Base-by-base conservation (phyloP, 2,888 invertebrate genomes). In the Archaeoteleia sp. region DNA sequence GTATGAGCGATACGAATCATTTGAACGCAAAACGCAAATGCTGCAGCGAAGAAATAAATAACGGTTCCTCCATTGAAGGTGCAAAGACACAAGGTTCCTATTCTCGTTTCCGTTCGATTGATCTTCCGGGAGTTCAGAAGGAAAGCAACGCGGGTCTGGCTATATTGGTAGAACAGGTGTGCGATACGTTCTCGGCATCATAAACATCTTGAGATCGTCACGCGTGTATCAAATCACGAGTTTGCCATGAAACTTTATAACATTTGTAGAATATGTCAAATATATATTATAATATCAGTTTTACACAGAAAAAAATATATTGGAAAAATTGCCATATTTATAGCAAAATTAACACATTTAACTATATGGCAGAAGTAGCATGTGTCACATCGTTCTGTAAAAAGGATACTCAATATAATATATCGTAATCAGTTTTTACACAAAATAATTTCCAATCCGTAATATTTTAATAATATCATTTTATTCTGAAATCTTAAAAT, bases 81-180 rank as follows among this genome's bases (percentile, higher is more conserved):
- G 8, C 17, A 42, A 13, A 12, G 14, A 58, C 40, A 35, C 46
- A 32, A 23, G 13, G 54, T 34, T 27, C 15, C 42, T 12, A 34
- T 48, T 49, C 62, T 48, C 37, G 55, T 32, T 55, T 65, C 63
- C 57, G 63, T 63, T 63, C 42, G 48, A 45, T 57, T 43, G 63
- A 53, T 46, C 57, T 57, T 57, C 57, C 53, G 42, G 53, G 70
- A 55, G 61, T 57, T 37, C 72, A 67, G n/a, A n/a, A n/a, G 70
- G 68, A 75, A 78, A 72, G 77, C 78, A 77, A 78, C 75, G 65
- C 74, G 70, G 55, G 63, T 61, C 67, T 70, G 70, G 70, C 79
- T 78, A 75, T 79, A 79, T 77, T 70, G 74, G 78, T 73, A 58
- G 72, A 75, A 77, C 79, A 79, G 80, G 79, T 79, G 79, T 76